phyloP scores from a whole-genome alignment of 1,140 invertebrate species.

The Drosophila obscura region DNA sequence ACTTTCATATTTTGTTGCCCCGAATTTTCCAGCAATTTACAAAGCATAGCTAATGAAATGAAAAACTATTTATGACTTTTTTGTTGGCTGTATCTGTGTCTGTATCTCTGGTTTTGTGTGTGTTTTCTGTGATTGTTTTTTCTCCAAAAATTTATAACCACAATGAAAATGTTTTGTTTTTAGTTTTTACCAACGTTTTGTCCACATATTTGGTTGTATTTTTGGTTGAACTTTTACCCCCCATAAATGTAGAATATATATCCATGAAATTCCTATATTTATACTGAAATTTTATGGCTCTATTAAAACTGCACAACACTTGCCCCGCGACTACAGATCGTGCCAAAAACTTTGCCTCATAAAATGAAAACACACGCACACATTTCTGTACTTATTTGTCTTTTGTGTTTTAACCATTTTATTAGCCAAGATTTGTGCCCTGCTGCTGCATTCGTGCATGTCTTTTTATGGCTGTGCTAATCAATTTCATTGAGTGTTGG shows the following conservation, averaged over 20 bases:
- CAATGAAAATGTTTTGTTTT: constrained; percentile 66
- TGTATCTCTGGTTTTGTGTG: constrained; percentile 2
- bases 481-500: constrained; percentile 63
- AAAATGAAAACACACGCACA: constrained; percentile 45
- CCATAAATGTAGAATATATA: constrained; percentile 15
- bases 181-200: constrained; percentile 21
- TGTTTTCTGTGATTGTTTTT: constrained; percentile 21
- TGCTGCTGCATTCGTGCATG: constrained; percentile 37
- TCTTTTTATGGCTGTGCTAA: constrained; percentile 60
- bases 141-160: constrained; percentile 39
- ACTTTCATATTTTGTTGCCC: constrained; percentile 31
- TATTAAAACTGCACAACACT: constrained; percentile 66
- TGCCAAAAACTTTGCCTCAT: constrained; percentile 46
- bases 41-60: constrained; percentile 56
- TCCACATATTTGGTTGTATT: constrained; percentile 28
- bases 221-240: constrained; percentile 31
- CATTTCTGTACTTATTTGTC: constrained; percentile 8
- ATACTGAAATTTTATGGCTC: constrained; percentile 60
- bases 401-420: constrained; percentile 39
- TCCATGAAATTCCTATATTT: constrained; percentile 50
- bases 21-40: constrained; percentile 29
- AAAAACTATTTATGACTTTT: constrained; percentile 67
- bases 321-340: constrained; percentile 47
- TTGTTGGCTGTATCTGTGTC: background rate
- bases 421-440: constrained; percentile 63